Conservation (phyloP, 2,797 vertebrate genomes). For the Apodemus agrarius region DNA sequence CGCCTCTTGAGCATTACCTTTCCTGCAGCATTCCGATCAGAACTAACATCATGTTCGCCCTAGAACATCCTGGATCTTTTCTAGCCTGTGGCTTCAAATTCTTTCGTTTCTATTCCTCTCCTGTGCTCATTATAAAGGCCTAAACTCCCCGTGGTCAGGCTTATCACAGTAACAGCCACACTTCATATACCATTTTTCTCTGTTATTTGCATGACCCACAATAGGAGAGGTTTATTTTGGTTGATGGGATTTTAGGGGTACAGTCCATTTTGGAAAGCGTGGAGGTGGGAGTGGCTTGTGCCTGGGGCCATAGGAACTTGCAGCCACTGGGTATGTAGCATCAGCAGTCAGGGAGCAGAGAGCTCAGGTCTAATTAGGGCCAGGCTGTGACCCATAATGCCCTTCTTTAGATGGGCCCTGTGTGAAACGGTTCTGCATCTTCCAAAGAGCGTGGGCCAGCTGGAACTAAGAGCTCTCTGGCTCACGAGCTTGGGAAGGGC, state of each 20-base stretch:
- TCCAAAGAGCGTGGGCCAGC: neutral
- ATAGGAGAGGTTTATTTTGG: neutral
- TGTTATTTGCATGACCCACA: neutral
- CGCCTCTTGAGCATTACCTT: neutral
- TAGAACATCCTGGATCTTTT: neutral
- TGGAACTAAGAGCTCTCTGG: neutral
- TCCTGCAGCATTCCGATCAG: neutral
- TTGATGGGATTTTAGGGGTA: neutral
- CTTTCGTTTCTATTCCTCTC: neutral
- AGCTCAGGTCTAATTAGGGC: neutral
- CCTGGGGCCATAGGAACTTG: neutral
- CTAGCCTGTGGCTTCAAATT: neutral
- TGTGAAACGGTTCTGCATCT: neutral
- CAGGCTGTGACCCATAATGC: neutral
- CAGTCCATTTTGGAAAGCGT: neutral
- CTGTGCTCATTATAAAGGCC: neutral
- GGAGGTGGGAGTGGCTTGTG: neutral
- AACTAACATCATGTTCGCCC: neutral
- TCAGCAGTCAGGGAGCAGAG: neutral
- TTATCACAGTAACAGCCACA: neutral
- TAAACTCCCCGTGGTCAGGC: neutral
- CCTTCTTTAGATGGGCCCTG: neutral
- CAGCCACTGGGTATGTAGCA: neutral
- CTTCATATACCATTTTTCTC: neutral
- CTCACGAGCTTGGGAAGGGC: neutral